phyloP scores from a whole-genome alignment of 1,140 invertebrate genomes.

The Maconellicoccus hirsutus region DNA sequence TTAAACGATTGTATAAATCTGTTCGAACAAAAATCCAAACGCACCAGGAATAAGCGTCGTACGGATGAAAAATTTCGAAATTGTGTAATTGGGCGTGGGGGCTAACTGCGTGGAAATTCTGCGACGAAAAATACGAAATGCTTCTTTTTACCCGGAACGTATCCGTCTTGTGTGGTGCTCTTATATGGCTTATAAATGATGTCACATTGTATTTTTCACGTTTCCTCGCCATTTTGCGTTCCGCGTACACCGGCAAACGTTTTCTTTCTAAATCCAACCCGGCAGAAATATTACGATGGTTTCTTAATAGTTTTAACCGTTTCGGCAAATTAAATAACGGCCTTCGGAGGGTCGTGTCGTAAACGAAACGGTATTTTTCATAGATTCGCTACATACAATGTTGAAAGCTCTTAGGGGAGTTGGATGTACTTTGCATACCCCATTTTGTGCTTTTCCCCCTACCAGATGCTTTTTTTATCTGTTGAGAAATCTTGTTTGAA shows the following conservation, averaged over 20 bases:
- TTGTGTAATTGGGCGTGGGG: conserved; percentile 2
- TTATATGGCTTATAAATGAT: conserved; percentile 1
- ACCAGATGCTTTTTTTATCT: no score
- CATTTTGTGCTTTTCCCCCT: no score
- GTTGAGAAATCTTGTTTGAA: no score
- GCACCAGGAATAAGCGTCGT: neutral
- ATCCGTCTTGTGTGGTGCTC: neutral
- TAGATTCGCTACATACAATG: neutral
- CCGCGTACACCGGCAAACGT: neutral
- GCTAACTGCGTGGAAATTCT: conserved; percentile 7
- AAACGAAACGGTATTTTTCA: neutral
- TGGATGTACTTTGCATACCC: no score
- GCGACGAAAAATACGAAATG: neutral
- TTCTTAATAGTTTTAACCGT: conserved; percentile 7
- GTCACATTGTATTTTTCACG: conserved; percentile 1
- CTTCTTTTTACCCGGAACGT: neutral
- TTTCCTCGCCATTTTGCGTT: neutral
- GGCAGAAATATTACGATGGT: neutral
- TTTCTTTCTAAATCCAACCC: neutral
- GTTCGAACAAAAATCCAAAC: neutral
- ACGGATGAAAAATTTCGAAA: neutral
- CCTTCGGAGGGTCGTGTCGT: neutral
- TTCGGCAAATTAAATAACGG: neutral
- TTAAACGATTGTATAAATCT: conserved; percentile 5
- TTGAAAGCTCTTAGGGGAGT: neutral